Base-by-base conservation (phyloP, 2,113 vertebrate species). In the Okapia johnstoni region DNA sequence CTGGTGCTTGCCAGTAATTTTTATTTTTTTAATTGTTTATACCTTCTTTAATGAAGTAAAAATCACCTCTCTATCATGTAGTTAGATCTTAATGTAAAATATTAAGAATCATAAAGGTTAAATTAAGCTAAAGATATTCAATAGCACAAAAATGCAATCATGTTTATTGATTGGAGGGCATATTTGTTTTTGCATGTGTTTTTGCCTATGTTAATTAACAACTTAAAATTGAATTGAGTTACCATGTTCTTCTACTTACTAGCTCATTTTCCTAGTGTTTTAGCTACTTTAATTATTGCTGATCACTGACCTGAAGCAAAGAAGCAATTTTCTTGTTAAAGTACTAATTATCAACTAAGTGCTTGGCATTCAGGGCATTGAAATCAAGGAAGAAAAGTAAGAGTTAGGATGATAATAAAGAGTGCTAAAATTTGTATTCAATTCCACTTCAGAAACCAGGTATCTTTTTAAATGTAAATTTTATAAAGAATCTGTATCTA, bases 241-340 rank as follows among this genome's bases (percentile, higher is more conserved):
- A 94, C 52, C 33, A 57, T 70, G 63, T 83, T 43, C 43, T 98
- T 96, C 55, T 97, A 79, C 88, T 97, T 97, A 90, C 81, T 66
- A 94, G 92, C 26, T 63, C 95, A 28, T 85, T 94, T 94, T 94
- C 87, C 36, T 66, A 93, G 93, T 88, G 90, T 95, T 95, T 90
- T 87, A 97, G 70, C 54, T 93, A 66, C 88, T 97, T 97, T 98
- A 97, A 98, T 98, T 96, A 98, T 98, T 98, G 92, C 77, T 98
- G 96, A 97, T 90, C 94, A 95, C 8, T 90, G 98, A 83, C 91
- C 97, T 97, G 95, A 98, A 97, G 77, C 86, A 98, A 98, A 96
- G 87, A 92, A 94, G 46, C 94, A 97, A 97, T 92, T 97, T 98
- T 96, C 88, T 84, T 63, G 43, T 88, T 94, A 97, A 94, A 95